Evolutionary conservation across 1,140 invertebrate species (phyloP).

Genomic region (Branchinecta lindahli): DNA sequence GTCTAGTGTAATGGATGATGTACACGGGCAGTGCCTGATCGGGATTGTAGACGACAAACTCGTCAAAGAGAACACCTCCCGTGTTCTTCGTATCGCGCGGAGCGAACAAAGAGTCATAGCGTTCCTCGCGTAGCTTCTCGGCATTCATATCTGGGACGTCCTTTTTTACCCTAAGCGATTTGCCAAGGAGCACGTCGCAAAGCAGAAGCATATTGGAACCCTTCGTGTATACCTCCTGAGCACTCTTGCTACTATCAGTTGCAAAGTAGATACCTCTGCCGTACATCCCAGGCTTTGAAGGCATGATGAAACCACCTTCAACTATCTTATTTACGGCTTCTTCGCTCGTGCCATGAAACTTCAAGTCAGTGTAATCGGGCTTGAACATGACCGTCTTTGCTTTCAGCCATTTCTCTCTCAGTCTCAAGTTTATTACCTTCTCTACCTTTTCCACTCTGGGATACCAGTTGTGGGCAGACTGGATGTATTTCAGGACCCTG

Average conservation of each 20-base stretch:
- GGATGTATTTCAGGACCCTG: slow-evolving; percentile 18
- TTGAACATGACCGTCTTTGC: slow-evolving; percentile 3
- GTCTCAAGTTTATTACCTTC: not conserved
- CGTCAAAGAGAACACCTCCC: slow-evolving; percentile 17
- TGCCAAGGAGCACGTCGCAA: slow-evolving; percentile 17
- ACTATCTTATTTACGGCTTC: slow-evolving; percentile 17
- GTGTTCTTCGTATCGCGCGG: slow-evolving; percentile 13
- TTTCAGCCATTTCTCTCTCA: not conserved
- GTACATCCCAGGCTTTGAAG: slow-evolving; percentile 10
- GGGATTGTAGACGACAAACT: slow-evolving; percentile 17
- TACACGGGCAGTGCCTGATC: slow-evolving; percentile 11
- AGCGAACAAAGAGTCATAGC: slow-evolving; percentile 16
- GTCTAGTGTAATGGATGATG: slow-evolving; percentile 14
- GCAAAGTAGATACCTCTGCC: slow-evolving; percentile 17
- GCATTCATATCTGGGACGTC: slow-evolving; percentile 10
- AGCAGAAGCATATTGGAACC: slow-evolving; percentile 18
- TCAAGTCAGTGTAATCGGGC: slow-evolving; percentile 9
- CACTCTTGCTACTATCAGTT: slow-evolving; percentile 19
- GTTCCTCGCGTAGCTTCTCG: not conserved
- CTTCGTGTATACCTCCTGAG: slow-evolving; percentile 18
- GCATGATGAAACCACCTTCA: slow-evolving; percentile 16
- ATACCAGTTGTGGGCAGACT: slow-evolving; percentile 16
- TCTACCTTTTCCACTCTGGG: slow-evolving; percentile 10
- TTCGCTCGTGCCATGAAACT: slow-evolving; percentile 17
- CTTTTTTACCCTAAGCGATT: not conserved